Conservation (phyloP, 2,797 vertebrate genomes). For the Sphenodon punctatus region DNA sequence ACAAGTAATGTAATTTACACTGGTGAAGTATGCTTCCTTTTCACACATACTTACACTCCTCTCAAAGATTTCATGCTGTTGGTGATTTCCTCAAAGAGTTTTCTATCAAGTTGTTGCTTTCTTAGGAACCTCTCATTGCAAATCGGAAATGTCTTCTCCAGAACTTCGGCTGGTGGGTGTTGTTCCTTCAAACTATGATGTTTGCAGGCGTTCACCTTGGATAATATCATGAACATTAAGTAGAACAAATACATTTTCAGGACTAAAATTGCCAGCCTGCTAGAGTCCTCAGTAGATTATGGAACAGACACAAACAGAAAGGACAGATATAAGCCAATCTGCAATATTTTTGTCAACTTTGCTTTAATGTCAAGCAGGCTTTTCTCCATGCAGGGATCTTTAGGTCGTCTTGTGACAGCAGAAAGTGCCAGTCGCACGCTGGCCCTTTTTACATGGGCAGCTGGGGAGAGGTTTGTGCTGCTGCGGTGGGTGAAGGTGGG, state of each 20-base stretch:
- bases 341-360: accelerated
- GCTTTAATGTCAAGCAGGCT: not conserved
- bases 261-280: not conserved
- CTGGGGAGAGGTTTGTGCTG: too few relatives aligned
- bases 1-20: too few relatives aligned
- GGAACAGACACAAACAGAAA: not conserved
- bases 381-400: not conserved
- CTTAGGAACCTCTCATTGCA: not conserved
- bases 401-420: conserved; percentile 32
- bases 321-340: not conserved
- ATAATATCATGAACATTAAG: not conserved
- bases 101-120: not conserved
- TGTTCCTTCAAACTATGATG: not conserved
- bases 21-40: not conserved
- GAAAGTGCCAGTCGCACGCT: conserved; percentile 1
- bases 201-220: not conserved
- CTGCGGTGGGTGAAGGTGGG: too few relatives aligned
- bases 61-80: not conserved
- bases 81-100: not conserved
- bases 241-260: not conserved
- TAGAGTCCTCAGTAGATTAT: not conserved
- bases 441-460: too few relatives aligned
- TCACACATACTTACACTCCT: not conserved
- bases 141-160: not conserved
- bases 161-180: not conserved